A percentile compares a stretch with the other conserved stretches of the same genome.
Conservation (phyloP, 2,113 vertebrate genomes). For the Poecilia latipinna region DNA sequence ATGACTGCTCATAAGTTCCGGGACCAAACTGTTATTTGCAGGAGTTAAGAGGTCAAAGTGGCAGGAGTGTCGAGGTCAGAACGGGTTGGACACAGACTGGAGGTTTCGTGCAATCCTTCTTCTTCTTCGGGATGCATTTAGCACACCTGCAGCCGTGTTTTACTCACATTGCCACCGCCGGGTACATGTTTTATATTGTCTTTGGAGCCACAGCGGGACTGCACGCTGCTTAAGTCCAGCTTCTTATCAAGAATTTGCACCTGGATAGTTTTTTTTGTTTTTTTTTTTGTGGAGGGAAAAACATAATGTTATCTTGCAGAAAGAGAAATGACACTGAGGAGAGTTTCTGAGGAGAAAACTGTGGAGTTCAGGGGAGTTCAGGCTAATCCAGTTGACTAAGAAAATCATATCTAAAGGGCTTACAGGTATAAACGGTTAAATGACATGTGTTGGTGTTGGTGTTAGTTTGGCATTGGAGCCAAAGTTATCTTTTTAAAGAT, state of each 20-base stretch:
- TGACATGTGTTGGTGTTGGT: background rate
- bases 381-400: background rate
- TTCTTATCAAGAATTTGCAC: conserved; percentile 95
- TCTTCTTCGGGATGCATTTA: conserved; percentile 48
- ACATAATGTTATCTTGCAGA: conserved; percentile 51
- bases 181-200: conserved; percentile 95
- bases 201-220: conserved; percentile 95
- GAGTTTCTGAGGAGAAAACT: too few species aligned
- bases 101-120: conserved; percentile 54
- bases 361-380: too few species aligned
- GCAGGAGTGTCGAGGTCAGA: conserved; percentile 8
- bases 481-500: background rate
- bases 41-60: conserved; percentile 34
- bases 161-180: conserved; percentile 95
- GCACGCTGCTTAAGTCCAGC: conserved; percentile 93
- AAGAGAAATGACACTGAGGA: background rate
- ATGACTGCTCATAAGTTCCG: conserved; percentile 15
- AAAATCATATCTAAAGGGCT: background rate
- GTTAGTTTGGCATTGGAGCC: background rate
- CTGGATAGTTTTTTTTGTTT: conserved; percentile 76
- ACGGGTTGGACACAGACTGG: conserved; percentile 35
- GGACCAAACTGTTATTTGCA: conserved; percentile 36
- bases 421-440: background rate
- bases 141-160: conserved; percentile 11
- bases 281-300: conserved; percentile 41